These are phyloP conservation scores for Drosophila testacea DNA, from an alignment of 2,888 invertebrate species.

Conservation along the genomic window DNA sequence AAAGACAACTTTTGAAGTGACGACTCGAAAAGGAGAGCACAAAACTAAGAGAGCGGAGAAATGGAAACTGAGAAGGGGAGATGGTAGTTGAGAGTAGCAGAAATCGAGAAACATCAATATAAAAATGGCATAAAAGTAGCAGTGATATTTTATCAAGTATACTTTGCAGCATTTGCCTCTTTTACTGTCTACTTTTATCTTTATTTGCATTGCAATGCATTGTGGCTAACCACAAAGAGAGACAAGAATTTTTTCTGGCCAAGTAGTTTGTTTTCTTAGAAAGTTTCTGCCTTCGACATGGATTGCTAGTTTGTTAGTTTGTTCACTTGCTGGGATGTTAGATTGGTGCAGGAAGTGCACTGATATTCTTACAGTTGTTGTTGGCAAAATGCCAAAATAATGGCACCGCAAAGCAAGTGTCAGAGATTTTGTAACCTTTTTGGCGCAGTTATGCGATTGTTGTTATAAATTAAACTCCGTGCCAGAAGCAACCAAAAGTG, in stretches of 20 bases:
- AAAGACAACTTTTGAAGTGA: slow-evolving; percentile 11
- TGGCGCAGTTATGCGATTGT: slow-evolving; percentile 29
- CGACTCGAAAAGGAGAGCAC: slow-evolving; percentile 28
- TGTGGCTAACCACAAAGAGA: slow-evolving; percentile 57
- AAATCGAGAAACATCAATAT: slow-evolving; percentile 70
- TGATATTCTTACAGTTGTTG: slow-evolving; percentile 6
- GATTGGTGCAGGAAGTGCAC: slow-evolving; percentile 14
- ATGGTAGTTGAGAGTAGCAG: background rate
- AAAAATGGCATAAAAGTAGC: slow-evolving; percentile 56
- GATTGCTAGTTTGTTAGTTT: slow-evolving; percentile 13
- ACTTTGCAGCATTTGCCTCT: slow-evolving; percentile 41
- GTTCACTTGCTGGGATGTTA: background rate
- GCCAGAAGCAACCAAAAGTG: slow-evolving; percentile 6
- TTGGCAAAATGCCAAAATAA: slow-evolving; percentile 44
- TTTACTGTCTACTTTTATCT: slow-evolving; percentile 58
- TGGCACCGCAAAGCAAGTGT: slow-evolving; percentile 40
- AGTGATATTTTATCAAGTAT: slow-evolving; percentile 37
- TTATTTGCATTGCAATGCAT: slow-evolving; percentile 75
- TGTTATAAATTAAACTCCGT: slow-evolving; percentile 33
- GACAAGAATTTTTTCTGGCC: slow-evolving; percentile 51
- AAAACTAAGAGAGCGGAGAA: background rate
- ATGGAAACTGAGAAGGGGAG: background rate
- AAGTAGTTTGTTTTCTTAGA: slow-evolving; percentile 51
- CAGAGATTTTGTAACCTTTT: slow-evolving; percentile 37
- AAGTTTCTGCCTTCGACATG: slow-evolving; percentile 47